Evolutionary conservation across 2,888 invertebrate genomes (phyloP), one percentile per base, ranked within the genome.

Genomic region (Idaea aversata): DNA sequence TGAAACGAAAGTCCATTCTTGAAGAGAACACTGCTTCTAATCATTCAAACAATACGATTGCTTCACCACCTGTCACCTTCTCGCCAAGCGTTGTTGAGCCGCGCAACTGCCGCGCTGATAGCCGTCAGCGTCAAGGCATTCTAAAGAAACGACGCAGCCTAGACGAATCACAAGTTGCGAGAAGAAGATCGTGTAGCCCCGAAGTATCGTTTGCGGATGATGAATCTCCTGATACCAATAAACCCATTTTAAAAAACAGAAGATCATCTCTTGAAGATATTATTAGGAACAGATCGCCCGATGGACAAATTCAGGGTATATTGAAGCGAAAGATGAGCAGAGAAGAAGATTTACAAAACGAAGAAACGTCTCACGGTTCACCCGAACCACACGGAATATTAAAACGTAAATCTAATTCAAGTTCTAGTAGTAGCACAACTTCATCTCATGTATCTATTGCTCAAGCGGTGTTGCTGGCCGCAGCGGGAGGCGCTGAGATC

Each of bases 121-220:
- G 91, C 65, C 90, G 93, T 70, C 94, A 95, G 72, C 95, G 95
- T 65, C 96, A 96, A 84, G 97, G 97, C 61, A 97, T 97, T 80
- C 91, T 97, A 71, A 97, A 97, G 86, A 97, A 97, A 88, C 95
- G 97, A 47, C 95, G 96, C 66, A 97, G 97, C 79, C 91, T 97
- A 73, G 97, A 97, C 75, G 97, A 97, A 82, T 95, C 95, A 34
- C 95, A 96, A 85, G 95, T 96, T 64, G 91, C 95, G 70, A 88
- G 95, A 61, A 93, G 95, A 73, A 93, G 95, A 64, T 95, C 95
- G 65, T 95, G 95, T 74, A 96, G 96, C 68, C 96, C 96, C 3
- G 96, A 96, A 78, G 94, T 95, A 59, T 94, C 94, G 15, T 93
- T 94, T 71, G 93, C 93, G 57, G 94, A 94, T 77, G 93, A 93